phyloP scores from a whole-genome alignment of 1,140 invertebrate species.

The Eriocheir sinensis region DNA sequence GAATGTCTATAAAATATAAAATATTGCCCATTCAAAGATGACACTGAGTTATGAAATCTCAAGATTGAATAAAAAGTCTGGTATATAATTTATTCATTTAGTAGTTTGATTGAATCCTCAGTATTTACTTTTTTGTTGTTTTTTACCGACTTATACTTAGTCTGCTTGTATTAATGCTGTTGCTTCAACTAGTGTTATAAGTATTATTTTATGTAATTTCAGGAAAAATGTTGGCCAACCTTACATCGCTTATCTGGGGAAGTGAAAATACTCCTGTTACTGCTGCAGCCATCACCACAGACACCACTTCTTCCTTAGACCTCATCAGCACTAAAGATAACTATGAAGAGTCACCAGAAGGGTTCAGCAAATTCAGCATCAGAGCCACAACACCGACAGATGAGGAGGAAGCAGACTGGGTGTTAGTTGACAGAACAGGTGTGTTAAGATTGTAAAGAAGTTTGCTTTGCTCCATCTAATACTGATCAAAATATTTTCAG shows the following conservation, averaged over 20 bases:
- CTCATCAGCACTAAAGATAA: not conserved
- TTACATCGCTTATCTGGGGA: constrained; percentile 71
- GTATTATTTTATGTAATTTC: not conserved
- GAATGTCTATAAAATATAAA: no score
- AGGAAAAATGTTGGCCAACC: constrained; percentile 72
- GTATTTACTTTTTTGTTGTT: no score
- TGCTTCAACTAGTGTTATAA: not conserved
- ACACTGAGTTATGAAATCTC: no score
- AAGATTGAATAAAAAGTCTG: no score
- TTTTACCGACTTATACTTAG: no score
- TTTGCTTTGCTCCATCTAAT: no score
- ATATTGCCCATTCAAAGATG: no score
- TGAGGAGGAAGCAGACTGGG: constrained; percentile 70
- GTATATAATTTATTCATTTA: no score
- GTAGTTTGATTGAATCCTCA: no score
- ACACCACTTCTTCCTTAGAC: not conserved
- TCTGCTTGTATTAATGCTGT: not conserved
- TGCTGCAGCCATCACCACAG: not conserved
- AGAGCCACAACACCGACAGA: constrained; percentile 66
- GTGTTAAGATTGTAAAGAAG: no score
- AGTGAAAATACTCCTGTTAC: constrained; percentile 28
- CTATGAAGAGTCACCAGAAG: not conserved
- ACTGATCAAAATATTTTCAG: no score
- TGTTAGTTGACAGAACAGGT: constrained; percentile 66
- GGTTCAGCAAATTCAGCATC: constrained; percentile 33